phyloP scores from a whole-genome alignment of 2,888 invertebrate genomes.

The Acronicta psi region DNA sequence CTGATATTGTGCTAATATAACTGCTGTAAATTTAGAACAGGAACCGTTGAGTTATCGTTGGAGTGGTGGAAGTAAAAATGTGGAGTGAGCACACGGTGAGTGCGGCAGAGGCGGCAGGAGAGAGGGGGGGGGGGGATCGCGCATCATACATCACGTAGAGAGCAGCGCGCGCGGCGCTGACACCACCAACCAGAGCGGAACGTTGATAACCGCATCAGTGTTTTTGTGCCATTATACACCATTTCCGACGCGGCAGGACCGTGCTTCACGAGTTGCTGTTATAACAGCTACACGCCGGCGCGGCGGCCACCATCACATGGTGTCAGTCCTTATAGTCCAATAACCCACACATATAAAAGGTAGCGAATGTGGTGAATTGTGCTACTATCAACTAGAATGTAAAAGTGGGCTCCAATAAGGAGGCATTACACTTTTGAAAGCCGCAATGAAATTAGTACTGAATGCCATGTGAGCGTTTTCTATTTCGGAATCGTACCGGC shows the following conservation, averaged over 20 bases:
- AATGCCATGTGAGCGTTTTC: slow-evolving; percentile 18
- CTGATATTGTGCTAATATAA: no score
- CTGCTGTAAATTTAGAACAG: slow-evolving; percentile 27
- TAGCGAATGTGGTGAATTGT: no score
- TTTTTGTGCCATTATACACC: slow-evolving; percentile 61
- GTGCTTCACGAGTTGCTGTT: slow-evolving; percentile 39
- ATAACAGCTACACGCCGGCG: slow-evolving; percentile 19
- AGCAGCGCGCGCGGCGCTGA: slow-evolving; percentile 61
- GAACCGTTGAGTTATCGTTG: slow-evolving; percentile 48
- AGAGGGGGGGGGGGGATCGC: slow-evolving; percentile 10
- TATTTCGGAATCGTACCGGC: slow-evolving; percentile 15
- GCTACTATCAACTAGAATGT: neutral
- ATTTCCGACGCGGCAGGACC: slow-evolving; percentile 48
- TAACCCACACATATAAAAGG: no score
- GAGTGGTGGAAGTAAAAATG: slow-evolving; percentile 44
- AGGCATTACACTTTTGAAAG: neutral
- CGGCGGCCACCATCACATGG: neutral
- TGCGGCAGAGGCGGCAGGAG: neutral
- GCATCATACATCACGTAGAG: slow-evolving; percentile 53
- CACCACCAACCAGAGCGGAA: slow-evolving; percentile 72
- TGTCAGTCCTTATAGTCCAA: no score
- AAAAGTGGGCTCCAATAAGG: neutral
- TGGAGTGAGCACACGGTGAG: slow-evolving; percentile 29
- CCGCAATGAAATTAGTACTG: slow-evolving; percentile 17
- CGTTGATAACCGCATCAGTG: slow-evolving; percentile 65